Percentiles rank a stretch among this genome's conserved stretches.
Evolutionary conservation across 2,888 invertebrate species (phyloP).

Genomic region (Marasmarcha lunaedactyla): DNA sequence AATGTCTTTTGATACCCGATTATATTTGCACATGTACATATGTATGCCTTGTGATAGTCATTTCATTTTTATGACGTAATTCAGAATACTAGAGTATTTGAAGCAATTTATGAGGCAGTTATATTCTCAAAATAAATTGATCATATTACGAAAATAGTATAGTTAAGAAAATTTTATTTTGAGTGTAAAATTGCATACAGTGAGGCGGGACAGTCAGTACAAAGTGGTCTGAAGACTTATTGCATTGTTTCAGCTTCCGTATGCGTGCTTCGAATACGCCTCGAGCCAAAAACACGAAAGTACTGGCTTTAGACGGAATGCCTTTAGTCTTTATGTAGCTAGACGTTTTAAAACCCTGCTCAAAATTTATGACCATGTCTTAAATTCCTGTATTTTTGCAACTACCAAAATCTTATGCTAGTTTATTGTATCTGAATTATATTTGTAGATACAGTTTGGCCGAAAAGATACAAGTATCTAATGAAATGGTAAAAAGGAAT

Average conservation of each 20-base stretch:
- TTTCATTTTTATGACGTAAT: background rate
- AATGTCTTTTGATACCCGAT: conserved; percentile 1
- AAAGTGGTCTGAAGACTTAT: conserved; percentile 31
- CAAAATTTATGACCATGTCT: too few species aligned
- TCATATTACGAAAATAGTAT: too few species aligned
- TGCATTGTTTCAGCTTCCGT: conserved; percentile 36
- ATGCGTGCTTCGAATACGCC: conserved; percentile 30
- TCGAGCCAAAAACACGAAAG: conserved; percentile 39
- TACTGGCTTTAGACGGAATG: conserved; percentile 26
- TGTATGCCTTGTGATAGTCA: background rate
- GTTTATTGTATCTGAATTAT: too few species aligned
- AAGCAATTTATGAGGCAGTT: background rate
- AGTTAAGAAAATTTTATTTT: too few species aligned
- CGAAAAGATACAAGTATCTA: background rate
- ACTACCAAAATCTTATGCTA: too few species aligned
- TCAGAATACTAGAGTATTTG: background rate
- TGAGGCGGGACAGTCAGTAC: background rate
- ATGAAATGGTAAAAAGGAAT: conserved; percentile 41
- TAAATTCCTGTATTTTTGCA: too few species aligned
- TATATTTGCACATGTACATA: background rate
- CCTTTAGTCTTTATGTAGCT: conserved; percentile 7
- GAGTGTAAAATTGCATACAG: background rate
- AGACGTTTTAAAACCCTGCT: too few species aligned
- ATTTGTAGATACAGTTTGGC: background rate
- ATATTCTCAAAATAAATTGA: background rate